Evolutionary conservation across 2,113 vertebrate species (phyloP).

Genomic region (Hippocampus zosterae): DNA sequence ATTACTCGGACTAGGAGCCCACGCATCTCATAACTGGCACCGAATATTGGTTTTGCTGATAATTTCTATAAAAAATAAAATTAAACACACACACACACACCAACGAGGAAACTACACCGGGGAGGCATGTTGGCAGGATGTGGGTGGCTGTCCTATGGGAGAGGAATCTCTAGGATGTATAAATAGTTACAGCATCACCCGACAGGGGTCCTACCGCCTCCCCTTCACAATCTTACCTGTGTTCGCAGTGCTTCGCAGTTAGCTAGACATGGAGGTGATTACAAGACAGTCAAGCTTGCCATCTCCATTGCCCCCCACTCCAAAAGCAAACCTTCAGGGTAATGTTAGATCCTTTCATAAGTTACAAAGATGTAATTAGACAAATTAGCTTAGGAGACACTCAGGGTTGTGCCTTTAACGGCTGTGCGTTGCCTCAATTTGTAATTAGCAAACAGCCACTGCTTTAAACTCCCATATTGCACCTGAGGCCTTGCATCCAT

Average conservation of each 20-base stretch:
- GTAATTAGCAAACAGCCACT: slow-evolving; percentile 68
- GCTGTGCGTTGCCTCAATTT: slow-evolving; percentile 64
- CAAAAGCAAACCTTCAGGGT: slow-evolving; percentile 59
- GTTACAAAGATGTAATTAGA: slow-evolving; percentile 73
- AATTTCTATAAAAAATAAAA: slow-evolving; percentile 35
- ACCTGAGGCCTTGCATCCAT: slow-evolving; percentile 57
- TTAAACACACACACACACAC: slow-evolving; percentile 34
- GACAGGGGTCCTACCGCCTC: slow-evolving; percentile 44
- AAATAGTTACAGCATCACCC: slow-evolving; percentile 56
- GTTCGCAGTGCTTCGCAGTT: slow-evolving; percentile 39
- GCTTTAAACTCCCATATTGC: slow-evolving; percentile 62
- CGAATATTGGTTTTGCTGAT: slow-evolving; percentile 70
- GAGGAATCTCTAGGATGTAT: slow-evolving; percentile 50
- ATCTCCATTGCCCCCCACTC: slow-evolving; percentile 44
- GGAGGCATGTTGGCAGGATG: slow-evolving; percentile 49
- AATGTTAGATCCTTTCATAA: slow-evolving; percentile 69
- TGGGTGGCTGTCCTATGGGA: slow-evolving; percentile 56
- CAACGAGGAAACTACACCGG: slow-evolving; percentile 63
- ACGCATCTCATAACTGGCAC: slow-evolving; percentile 48
- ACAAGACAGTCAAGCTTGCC: slow-evolving; percentile 50
- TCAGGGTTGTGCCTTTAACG: slow-evolving; percentile 66
- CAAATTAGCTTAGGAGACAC: slow-evolving; percentile 71
- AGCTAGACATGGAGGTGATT: slow-evolving; percentile 22
- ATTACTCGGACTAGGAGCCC: slow-evolving; percentile 47
- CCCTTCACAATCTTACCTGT: slow-evolving; percentile 20